Conservation (phyloP, 2,888 invertebrate genomes). For the Pyrrhosoma nymphula region DNA sequence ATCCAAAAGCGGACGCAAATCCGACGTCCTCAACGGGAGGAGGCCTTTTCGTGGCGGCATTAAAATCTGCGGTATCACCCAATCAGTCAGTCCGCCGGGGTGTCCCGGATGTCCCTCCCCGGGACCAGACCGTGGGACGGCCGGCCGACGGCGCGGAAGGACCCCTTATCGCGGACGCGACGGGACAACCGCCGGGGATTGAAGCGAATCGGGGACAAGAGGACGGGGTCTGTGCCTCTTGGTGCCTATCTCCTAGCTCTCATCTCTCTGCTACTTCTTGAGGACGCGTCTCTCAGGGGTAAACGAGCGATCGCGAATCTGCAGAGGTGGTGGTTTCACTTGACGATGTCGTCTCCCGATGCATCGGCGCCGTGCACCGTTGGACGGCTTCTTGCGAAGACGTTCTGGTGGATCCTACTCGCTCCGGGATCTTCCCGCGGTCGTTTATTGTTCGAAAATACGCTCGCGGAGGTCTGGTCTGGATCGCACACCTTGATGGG, state of each 20-base stretch:
- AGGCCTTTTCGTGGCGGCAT: not conserved
- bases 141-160: not conserved
- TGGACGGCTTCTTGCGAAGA: not conserved
- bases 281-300: not conserved
- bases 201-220: not conserved
- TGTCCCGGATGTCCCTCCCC: not conserved
- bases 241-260: not conserved
- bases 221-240: not conserved
- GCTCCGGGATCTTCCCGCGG: too few species aligned
- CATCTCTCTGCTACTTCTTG: not conserved
- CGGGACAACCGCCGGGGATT: not conserved
- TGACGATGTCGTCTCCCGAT: not conserved
- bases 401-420: not conserved
- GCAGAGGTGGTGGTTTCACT: not conserved
- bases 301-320: not conserved
- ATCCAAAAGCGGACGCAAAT: slow-evolving; percentile 8
- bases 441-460: not conserved
- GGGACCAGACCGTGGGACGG: not conserved
- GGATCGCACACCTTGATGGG: not conserved
- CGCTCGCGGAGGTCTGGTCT: not conserved
- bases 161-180: not conserved
- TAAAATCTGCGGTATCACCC: not conserved
- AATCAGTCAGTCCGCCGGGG: not conserved
- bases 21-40: not conserved
- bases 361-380: not conserved